phyloP scores from a whole-genome alignment of 1,140 invertebrate genomes.

The Magallana angulata region DNA sequence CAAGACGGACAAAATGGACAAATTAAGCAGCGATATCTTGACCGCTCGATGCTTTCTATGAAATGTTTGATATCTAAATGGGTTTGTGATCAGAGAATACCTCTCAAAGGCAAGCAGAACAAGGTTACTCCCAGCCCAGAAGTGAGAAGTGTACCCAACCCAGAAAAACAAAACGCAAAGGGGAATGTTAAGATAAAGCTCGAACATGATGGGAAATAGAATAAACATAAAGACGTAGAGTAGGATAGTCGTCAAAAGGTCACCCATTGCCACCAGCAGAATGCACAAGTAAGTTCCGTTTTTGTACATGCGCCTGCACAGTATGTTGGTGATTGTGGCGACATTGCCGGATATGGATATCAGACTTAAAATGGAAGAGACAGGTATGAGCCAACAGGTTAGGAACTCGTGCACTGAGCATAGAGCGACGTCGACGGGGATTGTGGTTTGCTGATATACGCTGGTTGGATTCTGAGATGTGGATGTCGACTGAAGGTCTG shows the following conservation, averaged over 20 bases:
- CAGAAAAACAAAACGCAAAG: slow-evolving; percentile 15
- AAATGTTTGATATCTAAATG: background rate
- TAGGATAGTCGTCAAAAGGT: background rate
- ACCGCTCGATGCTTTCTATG: background rate
- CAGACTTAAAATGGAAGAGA: background rate
- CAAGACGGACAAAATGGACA: background rate
- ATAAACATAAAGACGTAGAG: background rate
- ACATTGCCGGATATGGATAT: background rate
- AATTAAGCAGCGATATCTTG: background rate
- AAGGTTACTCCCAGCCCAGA: background rate
- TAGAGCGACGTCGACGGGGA: background rate
- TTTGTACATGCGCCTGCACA: background rate
- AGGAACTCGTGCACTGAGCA: background rate
- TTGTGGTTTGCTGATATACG: background rate
- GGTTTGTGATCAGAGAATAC: slow-evolving; percentile 5
- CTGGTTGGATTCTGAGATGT: background rate
- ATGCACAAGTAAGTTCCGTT: background rate
- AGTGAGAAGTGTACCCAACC: background rate
- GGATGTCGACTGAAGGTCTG: background rate
- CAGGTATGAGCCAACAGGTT: background rate
- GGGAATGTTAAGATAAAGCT: background rate
- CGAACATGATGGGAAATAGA: background rate
- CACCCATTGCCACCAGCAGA: background rate
- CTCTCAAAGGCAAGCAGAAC: background rate
- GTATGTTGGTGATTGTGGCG: background rate